Evolutionary conservation across 2,113 vertebrate species (phyloP), one percentile per base, ranked within the genome.

Genomic region (Glaucidium brasilianum): DNA sequence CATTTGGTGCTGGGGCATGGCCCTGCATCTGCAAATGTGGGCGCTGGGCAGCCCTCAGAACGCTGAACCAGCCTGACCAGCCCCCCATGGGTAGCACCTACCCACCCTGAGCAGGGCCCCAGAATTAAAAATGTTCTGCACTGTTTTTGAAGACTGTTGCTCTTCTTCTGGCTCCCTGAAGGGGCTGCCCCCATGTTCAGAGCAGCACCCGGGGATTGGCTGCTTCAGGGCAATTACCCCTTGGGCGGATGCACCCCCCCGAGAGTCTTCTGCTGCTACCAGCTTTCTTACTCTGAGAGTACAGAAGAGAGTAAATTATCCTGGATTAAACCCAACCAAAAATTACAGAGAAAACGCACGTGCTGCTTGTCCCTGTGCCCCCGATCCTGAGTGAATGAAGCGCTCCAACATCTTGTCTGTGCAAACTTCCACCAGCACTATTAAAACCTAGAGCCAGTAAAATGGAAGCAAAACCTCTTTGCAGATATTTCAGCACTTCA

Each of bases 11-110:
- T 21, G 18, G 45, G 45, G 45, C 45, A 47, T 5, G 5, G 20
- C 45, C 45, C 45, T 11, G 45, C 19, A 47, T 69, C 35, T 19
- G 52, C 35, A 14, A 32, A 29, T 1, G 6, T 11, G 5, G 0
- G 5, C 12, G 1, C 10, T 9, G 32, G 47, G 25, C 25, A 63
- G 12, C 22, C 45, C 30, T 30, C 9, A 19, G 45, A 15, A 25
- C 2, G 7, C 34, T 23, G 63, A 3, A 13, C 20, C 30, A 25
- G 10, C 15, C 30, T 25, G 2, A 49, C 37, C 82, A 32, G 39
- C 8, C 34, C 23, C 21, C 7, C n/a, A 6, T 3, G 2, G 3
- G 3, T 2, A 2, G 53, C 15, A 37, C 55, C 55, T 2, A 0
- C 27, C 64, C 10, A 47, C 32, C 55, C 34, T 15, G 18, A 21